Base-by-base conservation (phyloP, 1,140 invertebrate genomes). In the Bradynema listronoti region DNA sequence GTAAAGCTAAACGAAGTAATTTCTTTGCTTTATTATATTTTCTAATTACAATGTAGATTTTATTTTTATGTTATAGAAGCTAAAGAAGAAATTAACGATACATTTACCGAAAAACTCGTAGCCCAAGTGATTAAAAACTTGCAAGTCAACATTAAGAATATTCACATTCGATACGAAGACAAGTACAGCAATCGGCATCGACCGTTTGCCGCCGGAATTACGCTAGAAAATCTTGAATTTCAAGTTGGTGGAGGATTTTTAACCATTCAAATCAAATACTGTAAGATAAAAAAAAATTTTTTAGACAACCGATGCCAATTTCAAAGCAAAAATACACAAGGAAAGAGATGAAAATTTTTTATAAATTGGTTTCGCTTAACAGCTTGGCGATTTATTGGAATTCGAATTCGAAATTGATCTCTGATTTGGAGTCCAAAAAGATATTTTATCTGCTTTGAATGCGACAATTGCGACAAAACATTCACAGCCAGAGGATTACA, bases 81-180 rank as follows among this genome's bases (percentile, higher is more conserved):
- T 4, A 66, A 63, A 49, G 67, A 73, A 51, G 63, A 73, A 27
- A 60, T 85, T 7, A 85, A 90, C 78, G 90, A 94, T 80, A 87
- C 89, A 0, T 95, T 98, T 82, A 84, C 88, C 25, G 92, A 97
- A 80, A 97, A 98, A 78, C 80, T 98, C 25, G 85, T 89, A 0
- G 87, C 91, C 5, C 90, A 94, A 77, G 89, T 97, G 58, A 89
- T 98, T 25, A 93, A 93, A 78, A 98, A 98, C 82, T 85, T 98
- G n/a, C 91, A 98, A 78, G 83, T 98, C 0, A 86, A 86, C 70
- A 90, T 98, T 42, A 86, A 85, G 66, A 87, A 90, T 69, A 92
- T 98, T 65, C 94, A 99, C 78, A 83, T 98, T 5, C 83, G 93
- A 46, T 98, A 92, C 79, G 94, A 98, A 79, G 93, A 98, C 78